Base-by-base conservation (phyloP, 2,888 invertebrate species). In the Serripes groenlandicus region DNA sequence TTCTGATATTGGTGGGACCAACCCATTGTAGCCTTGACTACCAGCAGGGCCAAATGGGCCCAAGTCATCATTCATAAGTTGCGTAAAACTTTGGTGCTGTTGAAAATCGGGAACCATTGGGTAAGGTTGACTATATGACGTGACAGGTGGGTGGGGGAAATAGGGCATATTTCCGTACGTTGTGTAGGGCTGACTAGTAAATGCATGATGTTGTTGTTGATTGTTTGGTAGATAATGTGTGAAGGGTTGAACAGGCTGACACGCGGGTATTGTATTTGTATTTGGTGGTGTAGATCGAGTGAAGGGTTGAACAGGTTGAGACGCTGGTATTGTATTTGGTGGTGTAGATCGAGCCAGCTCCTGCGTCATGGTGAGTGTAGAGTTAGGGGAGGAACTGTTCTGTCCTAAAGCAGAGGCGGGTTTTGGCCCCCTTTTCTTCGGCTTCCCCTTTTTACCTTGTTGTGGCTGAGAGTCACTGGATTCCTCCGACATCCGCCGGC, bases 351-450 rank as follows among this genome's bases (percentile, higher is more conserved):
- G 28, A n/a, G 52, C 3, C 32, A 15, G 15, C 11, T 34, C 37
- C 52, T 26, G 52, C 42, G n/a, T 23, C 42, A 30, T 32, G 64
- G 62, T 9, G 78, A 64, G 9, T 34, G 21, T 9, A 21, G 23
- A 23, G 52, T 9, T 21, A n/a, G 23, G 30, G 60, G 30, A 32
- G 37, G 64, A 58, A 70, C 72, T 70, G 69, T 64, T 28, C 42
- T 37, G 30, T 49, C 62, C 54, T 28, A 73, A 75, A 52, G 54
- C 64, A n/a, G 52, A 68, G 21, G 66, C 56, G 49, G 78, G 73
- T 60, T 81, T 81, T 66, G 84, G 76, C 58, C 78, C 78, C 56
- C 78, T 64, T 58, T 81, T 85, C 34, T 76, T 81, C 32, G 75
- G 75, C 37, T 75, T 75, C 11, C 69, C 26, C 5, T 56, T 69